Conservation (phyloP, 2,888 invertebrate species). For the Operophtera brumata region DNA sequence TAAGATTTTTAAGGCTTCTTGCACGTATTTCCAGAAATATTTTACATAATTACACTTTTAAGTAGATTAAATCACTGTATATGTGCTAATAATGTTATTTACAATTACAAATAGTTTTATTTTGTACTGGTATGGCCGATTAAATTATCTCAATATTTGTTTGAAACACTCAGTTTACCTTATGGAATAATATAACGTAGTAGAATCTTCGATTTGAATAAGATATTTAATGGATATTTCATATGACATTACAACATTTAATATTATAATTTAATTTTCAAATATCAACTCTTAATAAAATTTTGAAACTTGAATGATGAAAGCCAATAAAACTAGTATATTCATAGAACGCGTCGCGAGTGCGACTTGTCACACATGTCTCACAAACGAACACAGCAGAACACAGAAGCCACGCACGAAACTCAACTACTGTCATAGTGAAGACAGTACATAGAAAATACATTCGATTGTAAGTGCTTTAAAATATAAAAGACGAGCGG, state of each 20-base stretch:
- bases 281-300: constrained; percentile 66
- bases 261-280: constrained; percentile 52
- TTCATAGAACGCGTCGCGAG: constrained; percentile 24
- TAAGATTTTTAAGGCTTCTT: constrained; percentile 79
- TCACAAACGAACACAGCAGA: constrained; percentile 39
- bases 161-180: constrained; percentile 59
- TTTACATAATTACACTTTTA: constrained; percentile 73
- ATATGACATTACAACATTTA: constrained; percentile 38
- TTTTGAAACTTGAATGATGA: constrained; percentile 56
- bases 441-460: background rate
- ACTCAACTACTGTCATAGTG: constrained; percentile 37
- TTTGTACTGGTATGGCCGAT: constrained; percentile 78
- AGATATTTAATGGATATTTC: constrained; percentile 20
- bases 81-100: constrained; percentile 66
- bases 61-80: constrained; percentile 72
- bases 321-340: constrained; percentile 39
- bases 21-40: constrained; percentile 72
- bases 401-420: constrained; percentile 41
- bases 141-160: constrained; percentile 58
- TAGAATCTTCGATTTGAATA: constrained; percentile 43
- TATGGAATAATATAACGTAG: constrained; percentile 50
- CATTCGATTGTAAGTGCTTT: constrained; percentile 44
- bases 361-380: constrained; percentile 28
- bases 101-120: constrained; percentile 58
- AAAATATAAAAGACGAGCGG: constrained; percentile 30